phyloP scores from a whole-genome alignment of 2,113 vertebrate genomes.

The Gymnobelideus leadbeateri region DNA sequence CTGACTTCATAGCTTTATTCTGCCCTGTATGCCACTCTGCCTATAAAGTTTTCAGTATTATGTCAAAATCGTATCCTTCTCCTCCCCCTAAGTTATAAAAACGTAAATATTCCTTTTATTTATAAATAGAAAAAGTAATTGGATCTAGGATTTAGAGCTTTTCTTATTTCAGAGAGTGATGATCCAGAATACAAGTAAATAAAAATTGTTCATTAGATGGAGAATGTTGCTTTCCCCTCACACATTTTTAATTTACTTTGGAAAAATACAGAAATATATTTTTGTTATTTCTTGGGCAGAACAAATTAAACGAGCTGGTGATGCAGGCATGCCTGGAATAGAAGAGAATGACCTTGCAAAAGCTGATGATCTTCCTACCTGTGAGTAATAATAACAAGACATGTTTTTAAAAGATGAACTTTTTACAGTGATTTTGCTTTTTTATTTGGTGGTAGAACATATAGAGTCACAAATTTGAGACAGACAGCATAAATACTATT shows the following conservation, averaged over 20 bases:
- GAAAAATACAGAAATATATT: conserved; percentile 54
- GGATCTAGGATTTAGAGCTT: conserved; percentile 20
- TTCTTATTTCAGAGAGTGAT: background rate
- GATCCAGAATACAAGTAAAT: background rate
- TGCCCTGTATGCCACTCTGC: background rate
- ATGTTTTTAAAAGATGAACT: conserved; percentile 29
- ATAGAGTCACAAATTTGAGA: conserved; percentile 45
- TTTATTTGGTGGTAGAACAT: conserved; percentile 43
- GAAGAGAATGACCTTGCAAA: conserved; percentile 96
- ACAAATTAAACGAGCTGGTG: conserved; percentile 91
- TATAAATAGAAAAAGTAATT: conserved; percentile 19
- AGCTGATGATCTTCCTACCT: conserved; percentile 89
- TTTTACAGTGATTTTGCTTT: conserved; percentile 52
- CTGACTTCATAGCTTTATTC: background rate
- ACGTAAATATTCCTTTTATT: conserved; percentile 21
- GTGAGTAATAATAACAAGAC: conserved; percentile 82
- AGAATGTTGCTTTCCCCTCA: conserved; percentile 46
- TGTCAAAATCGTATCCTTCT: conserved; percentile 50
- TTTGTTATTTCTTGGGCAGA: conserved; percentile 84
- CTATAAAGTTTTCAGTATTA: background rate
- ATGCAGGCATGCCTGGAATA: conserved; percentile 98
- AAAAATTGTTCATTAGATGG: conserved; percentile 37
- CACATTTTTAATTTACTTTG: conserved; percentile 35
- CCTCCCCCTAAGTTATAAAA: background rate
- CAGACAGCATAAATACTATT: background rate